phyloP scores from a whole-genome alignment of 2,797 vertebrate species.

The Coregonus suidteri region DNA sequence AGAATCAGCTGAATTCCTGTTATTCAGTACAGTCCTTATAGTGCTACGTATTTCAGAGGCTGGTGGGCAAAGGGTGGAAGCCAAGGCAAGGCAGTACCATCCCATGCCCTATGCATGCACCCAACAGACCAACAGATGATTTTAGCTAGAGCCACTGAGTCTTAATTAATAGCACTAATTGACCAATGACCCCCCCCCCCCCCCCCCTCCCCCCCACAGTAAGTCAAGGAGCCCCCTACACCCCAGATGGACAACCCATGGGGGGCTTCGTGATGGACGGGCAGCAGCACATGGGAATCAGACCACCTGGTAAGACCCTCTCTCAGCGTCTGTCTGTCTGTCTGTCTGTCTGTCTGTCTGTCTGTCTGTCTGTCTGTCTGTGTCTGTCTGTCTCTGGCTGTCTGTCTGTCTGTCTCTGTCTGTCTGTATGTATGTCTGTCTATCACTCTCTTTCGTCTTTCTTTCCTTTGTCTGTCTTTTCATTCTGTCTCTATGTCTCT shows the following conservation, averaged over 20 bases:
- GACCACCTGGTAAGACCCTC: slow-evolving; percentile 93
- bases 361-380: slow-evolving; percentile 34
- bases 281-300: slow-evolving; percentile 99
- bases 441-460: neutral
- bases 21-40: neutral
- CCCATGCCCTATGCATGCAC: slow-evolving; percentile 59
- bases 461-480: neutral
- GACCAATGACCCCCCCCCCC: slow-evolving; percentile 66
- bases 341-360: slow-evolving; percentile 54
- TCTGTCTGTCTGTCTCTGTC: neutral
- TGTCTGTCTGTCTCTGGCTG: neutral
- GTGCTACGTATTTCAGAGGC: too few species aligned
- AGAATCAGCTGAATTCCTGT: too few species aligned
- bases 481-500: neutral
- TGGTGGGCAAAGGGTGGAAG: neutral
- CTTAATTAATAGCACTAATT: slow-evolving; percentile 85
- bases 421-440: too few species aligned
- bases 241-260: slow-evolving; percentile 98
- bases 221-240: slow-evolving; percentile 99
- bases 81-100: neutral
- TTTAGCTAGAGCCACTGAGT: slow-evolving; percentile 70
- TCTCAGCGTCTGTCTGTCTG: slow-evolving; percentile 48
- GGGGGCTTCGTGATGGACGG: slow-evolving; percentile 99
- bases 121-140: slow-evolving; percentile 69
- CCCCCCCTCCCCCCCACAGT: slow-evolving; percentile 79